These are phyloP conservation scores for Symphodus melops DNA, from an alignment of 2,113 vertebrate genomes.

Conservation along the genomic window DNA sequence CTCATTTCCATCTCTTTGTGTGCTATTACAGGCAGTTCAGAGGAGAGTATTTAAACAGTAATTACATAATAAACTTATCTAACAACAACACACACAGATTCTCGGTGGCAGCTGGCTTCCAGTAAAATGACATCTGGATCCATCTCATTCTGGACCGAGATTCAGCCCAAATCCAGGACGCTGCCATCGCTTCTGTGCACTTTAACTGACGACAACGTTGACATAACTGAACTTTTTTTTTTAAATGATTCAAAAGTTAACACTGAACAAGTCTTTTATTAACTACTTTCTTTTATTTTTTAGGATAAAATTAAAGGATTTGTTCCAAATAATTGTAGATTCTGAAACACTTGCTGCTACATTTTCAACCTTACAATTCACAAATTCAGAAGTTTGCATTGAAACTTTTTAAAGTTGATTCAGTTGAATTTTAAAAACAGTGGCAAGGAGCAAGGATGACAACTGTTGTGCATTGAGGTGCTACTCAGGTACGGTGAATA, in stretches of 20 bases:
- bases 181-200: background rate
- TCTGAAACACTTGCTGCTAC: too few species aligned
- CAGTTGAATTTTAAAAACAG: too few species aligned
- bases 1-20: background rate
- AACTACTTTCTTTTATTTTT: too few species aligned
- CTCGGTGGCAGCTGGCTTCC: constrained; percentile 58
- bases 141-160: constrained; percentile 48
- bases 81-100: constrained; percentile 56
- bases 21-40: constrained; percentile 34
- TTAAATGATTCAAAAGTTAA: background rate
- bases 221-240: background rate
- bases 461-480: background rate
- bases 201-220: background rate
- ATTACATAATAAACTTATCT: constrained; percentile 72
- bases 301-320: too few species aligned
- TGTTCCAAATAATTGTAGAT: too few species aligned
- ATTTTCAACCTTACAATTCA: too few species aligned
- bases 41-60: constrained; percentile 56
- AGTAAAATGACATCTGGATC: constrained; percentile 61
- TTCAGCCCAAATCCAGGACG: constrained; percentile 21
- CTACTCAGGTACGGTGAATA: too few species aligned
- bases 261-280: too few species aligned
- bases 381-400: too few species aligned
- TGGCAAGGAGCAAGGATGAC: background rate
- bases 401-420: too few species aligned